Evolutionary conservation across 2,797 vertebrate genomes (phyloP).

Genomic region (Tympanoctomys barrerae): DNA sequence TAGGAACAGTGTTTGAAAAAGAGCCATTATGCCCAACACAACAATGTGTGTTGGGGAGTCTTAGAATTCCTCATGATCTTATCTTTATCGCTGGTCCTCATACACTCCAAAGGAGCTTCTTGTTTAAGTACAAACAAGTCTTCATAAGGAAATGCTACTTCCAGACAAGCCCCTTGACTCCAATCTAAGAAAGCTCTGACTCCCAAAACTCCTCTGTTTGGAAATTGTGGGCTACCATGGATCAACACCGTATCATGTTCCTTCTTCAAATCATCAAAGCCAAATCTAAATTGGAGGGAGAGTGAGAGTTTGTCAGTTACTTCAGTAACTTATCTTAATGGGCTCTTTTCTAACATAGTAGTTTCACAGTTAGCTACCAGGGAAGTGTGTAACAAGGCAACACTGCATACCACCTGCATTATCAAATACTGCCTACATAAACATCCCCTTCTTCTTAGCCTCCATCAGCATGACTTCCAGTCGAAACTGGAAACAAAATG

Average conservation of each 20-base stretch:
- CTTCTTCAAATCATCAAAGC: constrained; percentile 26
- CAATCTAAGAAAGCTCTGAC: neutral
- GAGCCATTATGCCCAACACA: neutral
- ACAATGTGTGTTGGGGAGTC: neutral
- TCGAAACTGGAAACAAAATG: constrained; percentile 29
- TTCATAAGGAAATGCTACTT: neutral
- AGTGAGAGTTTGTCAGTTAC: neutral
- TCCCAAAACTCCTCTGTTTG: neutral
- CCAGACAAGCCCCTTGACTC: neutral
- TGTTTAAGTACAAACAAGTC: neutral
- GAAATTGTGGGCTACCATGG: neutral
- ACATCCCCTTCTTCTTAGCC: neutral
- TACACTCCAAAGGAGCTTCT: neutral
- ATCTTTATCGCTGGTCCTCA: neutral
- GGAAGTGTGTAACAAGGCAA: neutral
- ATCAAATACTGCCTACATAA: neutral
- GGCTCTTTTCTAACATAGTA: neutral
- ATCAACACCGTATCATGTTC: neutral
- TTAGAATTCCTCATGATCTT: neutral
- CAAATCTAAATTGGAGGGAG: neutral
- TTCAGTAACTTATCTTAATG: neutral
- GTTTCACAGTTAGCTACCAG: neutral
- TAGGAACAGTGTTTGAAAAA: constrained; percentile 34
- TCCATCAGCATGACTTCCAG: neutral
- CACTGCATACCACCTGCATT: neutral